Evolutionary conservation across 2,113 vertebrate species (phyloP).

Genomic region (Hippocampus guttulatus): DNA sequence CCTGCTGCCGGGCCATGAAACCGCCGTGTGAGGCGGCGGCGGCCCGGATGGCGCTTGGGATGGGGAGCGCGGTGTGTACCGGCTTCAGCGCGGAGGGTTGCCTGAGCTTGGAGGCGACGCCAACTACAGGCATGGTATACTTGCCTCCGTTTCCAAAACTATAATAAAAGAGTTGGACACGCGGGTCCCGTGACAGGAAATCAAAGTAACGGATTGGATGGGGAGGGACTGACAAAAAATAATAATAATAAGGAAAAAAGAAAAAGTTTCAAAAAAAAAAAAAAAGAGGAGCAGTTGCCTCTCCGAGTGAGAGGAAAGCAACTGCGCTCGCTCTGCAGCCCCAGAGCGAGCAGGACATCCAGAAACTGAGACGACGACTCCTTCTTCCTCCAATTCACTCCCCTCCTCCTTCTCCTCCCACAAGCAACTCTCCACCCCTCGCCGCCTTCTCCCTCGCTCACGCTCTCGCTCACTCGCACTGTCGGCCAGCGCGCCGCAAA

Average conservation of each 20-base stretch:
- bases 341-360: slow-evolving; percentile 59
- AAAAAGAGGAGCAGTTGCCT: slow-evolving; percentile 38
- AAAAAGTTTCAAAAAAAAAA: slow-evolving; percentile 16
- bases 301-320: slow-evolving; percentile 59
- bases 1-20: slow-evolving; percentile 74
- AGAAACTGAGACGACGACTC: slow-evolving; percentile 65
- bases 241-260: background rate
- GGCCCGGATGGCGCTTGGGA: slow-evolving; percentile 77
- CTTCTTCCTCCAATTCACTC: slow-evolving; percentile 51
- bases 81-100: slow-evolving; percentile 83
- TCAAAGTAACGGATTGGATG: slow-evolving; percentile 22
- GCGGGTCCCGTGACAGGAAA: background rate
- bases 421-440: slow-evolving; percentile 60
- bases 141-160: slow-evolving; percentile 29
- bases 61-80: slow-evolving; percentile 85
- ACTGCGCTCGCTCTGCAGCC: slow-evolving; percentile 67
- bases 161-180: slow-evolving; percentile 17
- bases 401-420: slow-evolving; percentile 71
- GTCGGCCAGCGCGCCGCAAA: slow-evolving; percentile 67
- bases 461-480: background rate
- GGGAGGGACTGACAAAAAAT: background rate
- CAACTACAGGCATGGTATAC: slow-evolving; percentile 88
- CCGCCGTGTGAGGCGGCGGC: slow-evolving; percentile 65
- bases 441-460: slow-evolving; percentile 52
- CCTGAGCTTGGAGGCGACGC: slow-evolving; percentile 89